Evolutionary conservation across 1,140 invertebrate species (phyloP), one percentile per base, ranked within the genome.

Genomic region (Drosophila gunungcola): DNA sequence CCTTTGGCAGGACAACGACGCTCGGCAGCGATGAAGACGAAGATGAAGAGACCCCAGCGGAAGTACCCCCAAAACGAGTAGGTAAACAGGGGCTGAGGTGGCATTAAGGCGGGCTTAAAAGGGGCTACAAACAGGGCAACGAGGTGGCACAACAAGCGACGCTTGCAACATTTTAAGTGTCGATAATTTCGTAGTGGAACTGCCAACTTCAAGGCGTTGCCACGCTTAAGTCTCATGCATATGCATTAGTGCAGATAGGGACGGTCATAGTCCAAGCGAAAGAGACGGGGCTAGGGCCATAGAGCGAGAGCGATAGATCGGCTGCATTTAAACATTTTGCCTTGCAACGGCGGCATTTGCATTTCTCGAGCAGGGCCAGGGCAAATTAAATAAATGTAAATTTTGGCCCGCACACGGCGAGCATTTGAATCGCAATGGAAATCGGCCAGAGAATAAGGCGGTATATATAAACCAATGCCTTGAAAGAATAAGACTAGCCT

Each of bases 101-200:
- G 46, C n/a, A 16, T 49, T 49, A 42, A 12, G n/a, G 1, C 43
- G n/a, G 53, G 54, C 5, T 27, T 29, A 27, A 32, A 16, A 12
- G 61, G 41, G 4, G 6, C 6, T 9, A 7, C 10, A 9, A 48
- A 36, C 16, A 7, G 10, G 2, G 45, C 0, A 27, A 9, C 27
- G 25, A 16, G 39, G 49, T 10, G 55, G 38, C 60, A 68, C 29
- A 85, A 53, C 62, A 61, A 64, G 70, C 83, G 62, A 76, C 63
- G 78, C 60, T 88, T 88, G 83, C 83, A 86, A 88, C 83, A 89
- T 83, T 88, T 83, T 89, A 88, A 89, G 84, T 83, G 83, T 88
- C 82, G 83, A 86, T 85, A 86, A 86, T 86, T 79, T 82, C 43
- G 53, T 46, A 72, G 27, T 48, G 68, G 54, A 32, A 49, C n/a